These are phyloP conservation scores for Brachionus paranguensis DNA, from an alignment of 1,140 invertebrate species.

Conservation along the genomic window DNA sequence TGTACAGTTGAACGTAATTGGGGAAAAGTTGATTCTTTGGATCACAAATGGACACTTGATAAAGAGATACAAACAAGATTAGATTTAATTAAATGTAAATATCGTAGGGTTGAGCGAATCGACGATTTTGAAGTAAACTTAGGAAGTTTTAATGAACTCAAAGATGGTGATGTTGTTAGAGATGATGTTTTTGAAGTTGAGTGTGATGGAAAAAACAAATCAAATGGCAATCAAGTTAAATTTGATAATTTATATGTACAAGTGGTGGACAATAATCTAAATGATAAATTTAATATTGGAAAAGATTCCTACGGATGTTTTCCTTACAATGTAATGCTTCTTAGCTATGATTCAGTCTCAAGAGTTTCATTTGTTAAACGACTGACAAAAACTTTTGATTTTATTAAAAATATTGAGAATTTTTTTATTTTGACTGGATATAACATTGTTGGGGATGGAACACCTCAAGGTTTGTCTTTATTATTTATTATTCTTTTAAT, in stretches of 20 bases:
- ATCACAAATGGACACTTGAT: not conserved
- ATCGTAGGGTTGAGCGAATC: not conserved
- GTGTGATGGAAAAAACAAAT: not conserved
- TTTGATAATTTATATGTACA: conserved; percentile 26
- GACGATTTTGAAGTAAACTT: not conserved
- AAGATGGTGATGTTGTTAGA: not conserved
- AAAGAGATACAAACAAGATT: not conserved
- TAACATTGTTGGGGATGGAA: conserved; percentile 89
- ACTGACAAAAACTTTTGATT: not conserved
- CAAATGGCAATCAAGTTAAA: not conserved
- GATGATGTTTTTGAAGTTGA: conserved; percentile 9
- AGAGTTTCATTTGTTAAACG: not conserved
- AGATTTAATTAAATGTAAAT: not conserved
- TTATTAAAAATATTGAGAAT: not conserved
- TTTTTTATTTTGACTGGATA: conserved; percentile 54
- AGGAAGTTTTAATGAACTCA: not conserved
- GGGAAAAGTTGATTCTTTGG: not conserved
- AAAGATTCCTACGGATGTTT: not conserved
- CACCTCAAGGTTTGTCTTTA: conserved; percentile 58
- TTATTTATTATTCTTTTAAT: not conserved
- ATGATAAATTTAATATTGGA: not conserved
- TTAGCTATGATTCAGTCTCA: conserved; percentile 4
- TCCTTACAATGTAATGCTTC: not conserved
- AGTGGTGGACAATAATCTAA: not conserved
- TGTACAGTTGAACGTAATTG: not conserved